Conservation (phyloP, 2,797 vertebrate species). For the Sus cebifrons region DNA sequence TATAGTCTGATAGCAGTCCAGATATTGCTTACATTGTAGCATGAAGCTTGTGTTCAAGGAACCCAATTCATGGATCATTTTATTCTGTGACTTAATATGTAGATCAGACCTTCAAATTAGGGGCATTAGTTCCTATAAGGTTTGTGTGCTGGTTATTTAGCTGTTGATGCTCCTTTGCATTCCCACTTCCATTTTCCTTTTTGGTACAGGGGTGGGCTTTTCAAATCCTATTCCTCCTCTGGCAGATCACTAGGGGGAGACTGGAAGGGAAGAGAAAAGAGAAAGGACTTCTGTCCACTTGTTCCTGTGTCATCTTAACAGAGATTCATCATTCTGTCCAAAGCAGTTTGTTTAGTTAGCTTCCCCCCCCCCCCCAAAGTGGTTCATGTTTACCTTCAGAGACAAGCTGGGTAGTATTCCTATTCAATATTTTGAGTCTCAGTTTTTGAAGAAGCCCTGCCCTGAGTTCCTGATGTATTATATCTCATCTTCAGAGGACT, state of each 20-base stretch:
- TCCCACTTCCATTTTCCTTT: not conserved
- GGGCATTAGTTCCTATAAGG: not conserved
- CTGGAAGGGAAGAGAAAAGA: not conserved
- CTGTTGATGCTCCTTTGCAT: not conserved
- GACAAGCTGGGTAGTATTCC: not conserved
- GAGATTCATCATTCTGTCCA: not conserved
- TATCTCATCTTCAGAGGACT: not conserved
- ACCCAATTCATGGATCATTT: not conserved
- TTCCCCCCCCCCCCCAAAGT: not conserved
- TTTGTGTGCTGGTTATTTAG: not conserved
- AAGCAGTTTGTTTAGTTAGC: not conserved
- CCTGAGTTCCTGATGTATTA: not conserved
- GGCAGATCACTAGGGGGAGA: not conserved
- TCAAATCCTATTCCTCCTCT: not conserved
- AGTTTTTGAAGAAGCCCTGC: not conserved
- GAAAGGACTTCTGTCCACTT: not conserved
- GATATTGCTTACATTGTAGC: not conserved
- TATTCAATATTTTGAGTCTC: not conserved
- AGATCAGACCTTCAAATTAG: not conserved
- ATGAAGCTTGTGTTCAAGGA: not conserved
- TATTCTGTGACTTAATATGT: not conserved
- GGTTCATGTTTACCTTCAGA: not conserved
- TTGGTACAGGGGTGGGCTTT: not conserved
- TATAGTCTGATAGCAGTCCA: not conserved
- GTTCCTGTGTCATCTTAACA: not conserved